Evolutionary conservation across 2,113 vertebrate species (phyloP).

Genomic region (Alectura lathami): DNA sequence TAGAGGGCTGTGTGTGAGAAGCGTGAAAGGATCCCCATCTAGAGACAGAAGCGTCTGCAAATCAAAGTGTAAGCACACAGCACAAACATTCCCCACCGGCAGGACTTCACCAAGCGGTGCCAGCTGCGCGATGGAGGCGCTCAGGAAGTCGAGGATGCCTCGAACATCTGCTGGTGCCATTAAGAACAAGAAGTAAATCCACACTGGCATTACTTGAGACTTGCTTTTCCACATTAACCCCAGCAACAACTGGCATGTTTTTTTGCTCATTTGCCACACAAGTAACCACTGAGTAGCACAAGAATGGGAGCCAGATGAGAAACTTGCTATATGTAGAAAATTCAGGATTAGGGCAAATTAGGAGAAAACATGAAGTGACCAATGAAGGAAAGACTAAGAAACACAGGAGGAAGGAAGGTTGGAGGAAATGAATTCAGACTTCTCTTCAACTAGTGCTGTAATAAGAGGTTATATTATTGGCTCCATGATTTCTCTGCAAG

Average conservation of each 20-base stretch:
- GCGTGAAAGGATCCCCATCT: background rate
- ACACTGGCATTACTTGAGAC: constrained; percentile 79
- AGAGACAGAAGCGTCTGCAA: constrained; percentile 57
- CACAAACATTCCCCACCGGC: constrained; percentile 53
- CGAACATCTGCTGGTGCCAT: constrained; percentile 81
- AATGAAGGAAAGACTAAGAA: constrained; percentile 35
- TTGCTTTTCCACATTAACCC: constrained; percentile 81
- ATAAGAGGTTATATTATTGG: background rate
- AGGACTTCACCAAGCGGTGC: constrained; percentile 73
- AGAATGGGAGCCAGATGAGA: constrained; percentile 67
- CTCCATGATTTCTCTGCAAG: constrained; percentile 6
- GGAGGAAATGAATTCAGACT: constrained; percentile 13
- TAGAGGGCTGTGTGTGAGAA: background rate
- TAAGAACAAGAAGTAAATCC: constrained; percentile 82
- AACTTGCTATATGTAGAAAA: constrained; percentile 65
- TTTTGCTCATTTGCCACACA: constrained; percentile 69
- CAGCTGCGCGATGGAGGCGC: constrained; percentile 73
- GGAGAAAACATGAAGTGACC: constrained; percentile 29
- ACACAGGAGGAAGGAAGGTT: background rate
- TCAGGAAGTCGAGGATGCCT: constrained; percentile 80
- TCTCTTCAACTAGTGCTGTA: constrained; percentile 6
- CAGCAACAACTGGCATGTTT: constrained; percentile 73
- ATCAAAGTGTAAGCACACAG: constrained; percentile 73
- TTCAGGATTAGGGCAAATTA: constrained; percentile 64
- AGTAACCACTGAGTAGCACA: constrained; percentile 69